Evolutionary conservation across 2,113 vertebrate species (phyloP).

Genomic region (Butorides virescens): DNA sequence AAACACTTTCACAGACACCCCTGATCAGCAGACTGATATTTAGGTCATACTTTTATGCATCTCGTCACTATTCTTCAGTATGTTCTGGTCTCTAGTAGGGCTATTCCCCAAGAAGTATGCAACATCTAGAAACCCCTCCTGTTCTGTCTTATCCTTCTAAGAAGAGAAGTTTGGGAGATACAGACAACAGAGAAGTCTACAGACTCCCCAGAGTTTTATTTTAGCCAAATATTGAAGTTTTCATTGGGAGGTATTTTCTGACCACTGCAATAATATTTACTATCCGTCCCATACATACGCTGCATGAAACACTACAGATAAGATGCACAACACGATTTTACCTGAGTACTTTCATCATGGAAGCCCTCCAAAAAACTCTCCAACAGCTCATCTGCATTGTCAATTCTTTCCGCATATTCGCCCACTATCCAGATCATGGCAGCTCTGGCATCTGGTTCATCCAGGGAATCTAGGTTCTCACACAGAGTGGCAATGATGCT

Average conservation of each 20-base stretch:
- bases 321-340: constrained; percentile 7
- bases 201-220: neutral
- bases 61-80: neutral
- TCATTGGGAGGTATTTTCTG: neutral
- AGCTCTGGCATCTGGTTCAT: constrained; percentile 95
- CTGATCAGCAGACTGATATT: neutral
- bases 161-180: neutral
- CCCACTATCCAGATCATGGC: constrained; percentile 99
- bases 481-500: constrained; percentile 98
- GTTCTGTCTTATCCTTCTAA: neutral
- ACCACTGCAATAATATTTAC: neutral
- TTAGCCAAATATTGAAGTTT: neutral
- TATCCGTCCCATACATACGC: neutral
- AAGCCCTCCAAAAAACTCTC: constrained; percentile 98
- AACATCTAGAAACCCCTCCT: neutral
- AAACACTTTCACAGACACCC: neutral
- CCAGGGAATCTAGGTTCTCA: constrained; percentile 96
- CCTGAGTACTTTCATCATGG: constrained; percentile 98
- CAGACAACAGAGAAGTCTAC: neutral
- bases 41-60: neutral
- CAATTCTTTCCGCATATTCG: constrained; percentile 96
- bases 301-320: neutral
- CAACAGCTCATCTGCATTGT: constrained; percentile 95
- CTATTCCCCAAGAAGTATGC: neutral
- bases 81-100: neutral